phyloP scores from a whole-genome alignment of 2,113 vertebrate species.

The Gallinago media region DNA sequence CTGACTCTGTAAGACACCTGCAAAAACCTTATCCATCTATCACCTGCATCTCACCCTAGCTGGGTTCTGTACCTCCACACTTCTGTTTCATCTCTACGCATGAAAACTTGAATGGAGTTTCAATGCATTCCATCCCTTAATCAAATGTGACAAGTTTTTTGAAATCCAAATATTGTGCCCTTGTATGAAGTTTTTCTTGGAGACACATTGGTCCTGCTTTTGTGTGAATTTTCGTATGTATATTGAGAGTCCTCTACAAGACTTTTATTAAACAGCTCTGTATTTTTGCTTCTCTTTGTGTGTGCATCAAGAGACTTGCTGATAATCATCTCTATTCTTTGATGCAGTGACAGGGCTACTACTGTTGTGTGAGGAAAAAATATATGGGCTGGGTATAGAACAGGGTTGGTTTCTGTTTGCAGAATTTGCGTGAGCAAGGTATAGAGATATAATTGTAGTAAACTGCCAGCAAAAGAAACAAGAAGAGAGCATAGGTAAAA shows the following conservation, averaged over 20 bases:
- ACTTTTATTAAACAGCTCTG: neutral
- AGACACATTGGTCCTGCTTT: neutral
- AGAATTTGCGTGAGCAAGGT: neutral
- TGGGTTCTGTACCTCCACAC: neutral
- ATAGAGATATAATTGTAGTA: neutral
- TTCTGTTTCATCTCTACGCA: neutral
- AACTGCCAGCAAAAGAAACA: neutral
- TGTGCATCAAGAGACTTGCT: neutral
- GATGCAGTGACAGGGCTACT: neutral
- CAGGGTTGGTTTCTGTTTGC: neutral
- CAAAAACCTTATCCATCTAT: neutral
- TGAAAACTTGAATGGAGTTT: neutral
- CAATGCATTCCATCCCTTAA: neutral
- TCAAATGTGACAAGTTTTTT: neutral
- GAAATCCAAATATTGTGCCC: neutral
- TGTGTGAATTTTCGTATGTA: neutral
- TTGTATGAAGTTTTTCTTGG: neutral
- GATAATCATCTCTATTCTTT: neutral
- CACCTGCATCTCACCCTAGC: neutral
- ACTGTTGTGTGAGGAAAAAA: neutral
- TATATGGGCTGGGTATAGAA: neutral
- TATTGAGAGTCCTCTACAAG: neutral
- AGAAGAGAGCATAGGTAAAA: neutral
- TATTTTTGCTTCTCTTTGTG: neutral
- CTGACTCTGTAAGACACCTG: neutral